Evolutionary conservation across 2,113 vertebrate genomes (phyloP), one percentile per base, ranked within the genome.

Genomic region (Gasterosteus nipponicus): DNA sequence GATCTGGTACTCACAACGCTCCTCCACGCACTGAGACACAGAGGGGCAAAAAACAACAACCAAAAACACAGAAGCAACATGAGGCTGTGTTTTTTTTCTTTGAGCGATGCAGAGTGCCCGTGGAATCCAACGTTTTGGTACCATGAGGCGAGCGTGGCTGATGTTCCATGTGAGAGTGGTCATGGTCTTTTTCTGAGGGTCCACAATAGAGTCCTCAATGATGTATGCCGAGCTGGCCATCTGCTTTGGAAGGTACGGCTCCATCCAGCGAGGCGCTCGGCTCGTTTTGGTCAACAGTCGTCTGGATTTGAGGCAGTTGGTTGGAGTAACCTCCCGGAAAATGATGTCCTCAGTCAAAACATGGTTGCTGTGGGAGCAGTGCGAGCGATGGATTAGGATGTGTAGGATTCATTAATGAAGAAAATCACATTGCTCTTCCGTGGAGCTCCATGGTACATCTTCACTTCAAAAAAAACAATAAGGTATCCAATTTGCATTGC

Each of bases 151-250:
- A 1, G 95, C 94, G 0, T 99, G 98, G 89, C 94, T 99, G 91
- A 99, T 96, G 89, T 99, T 99, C 98, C 97, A 97, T 44, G 97
- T 97, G 75, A 98, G 93, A 0, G 97, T 98, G 90, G 97, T 97
- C 96, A 98, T 95, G 91, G 96, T 98, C 92, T 91, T 94, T 89
- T 94, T 96, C 90, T 95, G 93, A 75, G 96, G 96, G 94, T 99
- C 97, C 92, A 99, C 96, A 4, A 99, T 90, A 26, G 98, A 99
- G 86, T 99, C 98, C 93, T 99, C 98, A 8, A 99, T 92, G 91
- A 99, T 94, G 93, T 98, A 99, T 8, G 98, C 98, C 0, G 95
- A 96, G 93, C 95, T 96, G 78, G 96, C 92, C 79, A 97, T 96
- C 4, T 98, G 96, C 74, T 94, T 93, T 0, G 98, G 98, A 82